Conservation (phyloP, 1,140 invertebrate species). For the Camponotus pennsylvanicus region DNA sequence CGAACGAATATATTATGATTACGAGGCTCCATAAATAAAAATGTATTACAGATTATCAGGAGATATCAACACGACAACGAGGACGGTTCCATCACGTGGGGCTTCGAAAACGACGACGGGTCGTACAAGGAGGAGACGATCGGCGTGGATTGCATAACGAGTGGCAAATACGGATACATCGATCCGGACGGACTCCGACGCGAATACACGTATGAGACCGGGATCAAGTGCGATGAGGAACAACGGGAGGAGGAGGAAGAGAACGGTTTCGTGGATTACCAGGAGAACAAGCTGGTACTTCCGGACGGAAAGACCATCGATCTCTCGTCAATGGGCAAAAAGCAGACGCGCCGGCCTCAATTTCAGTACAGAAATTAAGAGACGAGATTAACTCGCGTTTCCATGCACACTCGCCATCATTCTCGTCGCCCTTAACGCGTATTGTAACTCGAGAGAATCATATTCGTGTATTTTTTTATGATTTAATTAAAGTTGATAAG, state of each 20-base stretch:
- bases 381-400: neutral
- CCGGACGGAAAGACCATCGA: conserved; percentile 91
- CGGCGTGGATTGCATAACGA: conserved; percentile 92
- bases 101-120: conserved; percentile 94
- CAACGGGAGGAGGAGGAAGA: conserved; percentile 87
- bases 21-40: neutral
- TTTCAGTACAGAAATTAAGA: conserved; percentile 78
- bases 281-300: conserved; percentile 90
- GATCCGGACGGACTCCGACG: conserved; percentile 92
- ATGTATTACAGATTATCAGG: conserved; percentile 81
- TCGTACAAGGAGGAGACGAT: conserved; percentile 92
- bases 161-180: conserved; percentile 93
- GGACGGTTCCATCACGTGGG: conserved; percentile 94
- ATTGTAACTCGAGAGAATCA: neutral
- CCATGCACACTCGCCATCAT: conserved; percentile 21
- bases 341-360: conserved; percentile 89
- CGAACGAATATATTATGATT: conserved; percentile 5
- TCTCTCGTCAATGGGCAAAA: conserved; percentile 90
- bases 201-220: conserved; percentile 91
- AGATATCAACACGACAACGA: conserved; percentile 92
- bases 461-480: conserved; percentile 17
- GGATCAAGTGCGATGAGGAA: conserved; percentile 89
- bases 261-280: conserved; percentile 89
- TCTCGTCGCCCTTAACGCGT: conserved; percentile 1
- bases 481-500: conserved; percentile 36